Percentiles rank a stretch among this genome's conserved stretches.
Evolutionary conservation across 2,113 vertebrate species (phyloP).

Genomic region (Nesogale talazaci): DNA sequence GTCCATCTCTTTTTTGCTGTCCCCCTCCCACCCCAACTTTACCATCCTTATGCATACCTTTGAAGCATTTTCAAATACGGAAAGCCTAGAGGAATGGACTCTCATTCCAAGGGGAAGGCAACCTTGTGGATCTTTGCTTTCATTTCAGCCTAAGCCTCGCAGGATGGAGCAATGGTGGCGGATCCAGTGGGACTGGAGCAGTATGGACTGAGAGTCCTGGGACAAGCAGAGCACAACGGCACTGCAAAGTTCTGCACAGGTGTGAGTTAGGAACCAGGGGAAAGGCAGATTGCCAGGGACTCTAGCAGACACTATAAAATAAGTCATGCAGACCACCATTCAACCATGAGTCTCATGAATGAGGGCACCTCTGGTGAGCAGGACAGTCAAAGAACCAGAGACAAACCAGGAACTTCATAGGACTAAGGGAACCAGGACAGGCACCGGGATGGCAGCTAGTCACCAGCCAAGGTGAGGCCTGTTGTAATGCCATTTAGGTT

Average conservation of each 20-base stretch:
- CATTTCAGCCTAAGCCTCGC: neutral
- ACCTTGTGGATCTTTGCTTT: neutral
- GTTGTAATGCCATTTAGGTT: neutral
- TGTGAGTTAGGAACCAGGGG: neutral
- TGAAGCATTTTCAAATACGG: no score
- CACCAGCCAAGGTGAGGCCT: neutral
- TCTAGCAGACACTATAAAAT: neutral
- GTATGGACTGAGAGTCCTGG: neutral
- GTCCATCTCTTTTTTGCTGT: no score
- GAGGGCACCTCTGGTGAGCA: neutral
- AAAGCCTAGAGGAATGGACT: neutral
- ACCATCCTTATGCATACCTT: no score
- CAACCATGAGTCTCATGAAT: no score
- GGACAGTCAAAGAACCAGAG: neutral
- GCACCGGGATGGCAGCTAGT: neutral
- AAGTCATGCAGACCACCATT: no score
- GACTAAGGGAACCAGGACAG: neutral
- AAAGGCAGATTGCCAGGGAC: neutral
- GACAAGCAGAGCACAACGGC: neutral
- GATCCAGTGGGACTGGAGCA: neutral
- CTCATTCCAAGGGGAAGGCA: neutral
- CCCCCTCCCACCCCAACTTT: no score
- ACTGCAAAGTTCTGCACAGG: neutral
- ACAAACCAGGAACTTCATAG: neutral
- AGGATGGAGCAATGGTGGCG: neutral